Percentiles rank a stretch among this genome's conserved stretches.
Conservation (phyloP, 2,888 invertebrate genomes). For the Lathronympha strigana region DNA sequence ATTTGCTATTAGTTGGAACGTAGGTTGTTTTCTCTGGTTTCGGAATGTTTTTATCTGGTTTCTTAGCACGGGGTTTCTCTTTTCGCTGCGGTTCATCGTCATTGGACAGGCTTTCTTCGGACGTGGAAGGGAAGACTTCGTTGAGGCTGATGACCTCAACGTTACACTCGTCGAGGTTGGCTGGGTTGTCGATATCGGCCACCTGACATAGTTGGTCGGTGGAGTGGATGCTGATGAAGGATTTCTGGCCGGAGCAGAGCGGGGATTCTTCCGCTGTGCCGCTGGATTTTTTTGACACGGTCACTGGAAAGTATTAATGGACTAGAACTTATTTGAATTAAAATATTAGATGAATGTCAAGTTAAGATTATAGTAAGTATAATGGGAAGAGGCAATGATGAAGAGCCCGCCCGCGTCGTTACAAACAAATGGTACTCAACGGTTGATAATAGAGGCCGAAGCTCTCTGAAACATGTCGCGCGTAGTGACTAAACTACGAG, state of each 20-base stretch:
- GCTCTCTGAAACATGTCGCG: too few relatives aligned
- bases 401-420: too few relatives aligned
- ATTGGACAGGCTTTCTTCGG: conserved; percentile 76
- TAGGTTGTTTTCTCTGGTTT: conserved; percentile 63
- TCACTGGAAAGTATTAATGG: conserved; percentile 62
- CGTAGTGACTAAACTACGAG: too few relatives aligned
- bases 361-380: too few relatives aligned
- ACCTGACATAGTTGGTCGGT: conserved; percentile 77
- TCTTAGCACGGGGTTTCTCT: conserved; percentile 57
- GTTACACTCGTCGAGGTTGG: conserved; percentile 72
- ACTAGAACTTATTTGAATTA: too few relatives aligned
- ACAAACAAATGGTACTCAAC: too few relatives aligned
- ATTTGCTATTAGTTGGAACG: conserved; percentile 75
- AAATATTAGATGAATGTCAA: too few relatives aligned
- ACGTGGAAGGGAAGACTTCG: conserved; percentile 78
- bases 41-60: conserved; percentile 52
- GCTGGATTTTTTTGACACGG: conserved; percentile 73
- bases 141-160: conserved; percentile 76
- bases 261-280: conserved; percentile 57
- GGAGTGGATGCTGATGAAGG: conserved; percentile 79
- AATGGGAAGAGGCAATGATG: too few relatives aligned
- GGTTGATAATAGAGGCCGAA: too few relatives aligned
- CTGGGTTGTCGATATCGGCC: conserved; percentile 58
- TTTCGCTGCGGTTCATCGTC: conserved; percentile 68
- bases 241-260: conserved; percentile 68